Percentiles rank a stretch among this genome's conserved stretches.
These are phyloP conservation scores for Pterocles orientalis DNA, from an alignment of 2,113 vertebrate genomes.

Conservation along the genomic window DNA sequence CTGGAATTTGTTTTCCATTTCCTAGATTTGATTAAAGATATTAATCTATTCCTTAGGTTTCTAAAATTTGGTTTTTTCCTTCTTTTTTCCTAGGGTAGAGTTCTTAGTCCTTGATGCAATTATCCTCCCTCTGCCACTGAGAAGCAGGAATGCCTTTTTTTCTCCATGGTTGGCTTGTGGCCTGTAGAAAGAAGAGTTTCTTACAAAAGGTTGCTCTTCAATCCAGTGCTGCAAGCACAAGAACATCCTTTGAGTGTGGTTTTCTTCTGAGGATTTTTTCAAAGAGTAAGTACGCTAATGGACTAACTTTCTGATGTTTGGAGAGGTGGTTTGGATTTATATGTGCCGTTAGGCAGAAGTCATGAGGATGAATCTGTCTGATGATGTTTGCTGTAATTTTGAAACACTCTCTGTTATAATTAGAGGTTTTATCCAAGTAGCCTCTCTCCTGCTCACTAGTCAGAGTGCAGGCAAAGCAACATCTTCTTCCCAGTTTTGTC, in stretches of 20 bases:
- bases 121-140: background rate
- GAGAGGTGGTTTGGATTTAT: background rate
- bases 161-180: background rate
- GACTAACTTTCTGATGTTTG: background rate
- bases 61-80: background rate
- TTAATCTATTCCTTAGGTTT: background rate
- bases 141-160: background rate
- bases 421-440: background rate
- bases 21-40: background rate
- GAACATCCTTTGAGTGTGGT: background rate
- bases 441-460: background rate
- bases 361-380: background rate
- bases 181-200: background rate
- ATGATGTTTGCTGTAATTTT: background rate
- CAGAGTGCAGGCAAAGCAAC: accelerated
- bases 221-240: background rate
- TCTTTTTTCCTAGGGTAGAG: background rate
- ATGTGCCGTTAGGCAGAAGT: background rate
- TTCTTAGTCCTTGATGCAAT: background rate
- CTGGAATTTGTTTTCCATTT: background rate
- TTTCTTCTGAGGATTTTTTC: background rate
- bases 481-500: background rate
- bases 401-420: background rate
- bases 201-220: background rate
- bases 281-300: background rate